Conservation (phyloP, 2,888 invertebrate species). For the Encarsia formosa region DNA sequence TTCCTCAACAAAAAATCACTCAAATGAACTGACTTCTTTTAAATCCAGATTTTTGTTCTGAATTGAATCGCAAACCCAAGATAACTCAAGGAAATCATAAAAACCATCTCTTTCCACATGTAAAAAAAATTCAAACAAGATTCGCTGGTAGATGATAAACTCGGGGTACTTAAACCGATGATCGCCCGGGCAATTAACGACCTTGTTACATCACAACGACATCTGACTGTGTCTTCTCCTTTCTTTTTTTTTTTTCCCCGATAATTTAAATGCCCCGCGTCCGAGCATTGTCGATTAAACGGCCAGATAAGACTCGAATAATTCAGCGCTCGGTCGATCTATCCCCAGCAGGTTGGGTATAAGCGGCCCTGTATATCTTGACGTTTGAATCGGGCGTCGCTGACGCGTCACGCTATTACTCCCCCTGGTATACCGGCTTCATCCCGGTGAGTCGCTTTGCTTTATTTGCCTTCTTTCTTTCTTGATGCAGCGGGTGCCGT, state of each 20-base stretch:
- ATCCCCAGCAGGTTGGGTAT: slow-evolving; percentile 32
- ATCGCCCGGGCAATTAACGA: no score
- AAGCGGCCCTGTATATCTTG: slow-evolving; percentile 38
- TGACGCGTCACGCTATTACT: slow-evolving; percentile 19
- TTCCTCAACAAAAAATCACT: no score
- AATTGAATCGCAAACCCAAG: no score
- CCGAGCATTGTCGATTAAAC: slow-evolving; percentile 37
- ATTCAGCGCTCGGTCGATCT: slow-evolving; percentile 44
- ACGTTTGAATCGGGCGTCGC: slow-evolving; percentile 40
- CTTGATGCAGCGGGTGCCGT: slow-evolving; percentile 19
- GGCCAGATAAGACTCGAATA: slow-evolving; percentile 41
- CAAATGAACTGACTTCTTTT: no score
- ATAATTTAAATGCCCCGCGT: slow-evolving; percentile 42
- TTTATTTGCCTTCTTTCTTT: slow-evolving; percentile 7
- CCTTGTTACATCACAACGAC: no score
- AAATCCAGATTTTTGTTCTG: no score
- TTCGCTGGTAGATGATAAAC: no score
- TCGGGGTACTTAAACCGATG: no score
- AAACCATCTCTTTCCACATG: no score
- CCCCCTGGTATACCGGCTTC: slow-evolving; percentile 7
- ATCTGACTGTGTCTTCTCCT: no score
- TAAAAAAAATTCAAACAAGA: no score
- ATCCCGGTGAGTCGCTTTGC: neutral
- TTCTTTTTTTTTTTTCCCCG: slow-evolving; percentile 10
- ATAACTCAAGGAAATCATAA: no score